Percentiles rank a stretch among this genome's conserved stretches.
Evolutionary conservation across 2,888 invertebrate genomes (phyloP).

Genomic region (Frankliniella fusca): DNA sequence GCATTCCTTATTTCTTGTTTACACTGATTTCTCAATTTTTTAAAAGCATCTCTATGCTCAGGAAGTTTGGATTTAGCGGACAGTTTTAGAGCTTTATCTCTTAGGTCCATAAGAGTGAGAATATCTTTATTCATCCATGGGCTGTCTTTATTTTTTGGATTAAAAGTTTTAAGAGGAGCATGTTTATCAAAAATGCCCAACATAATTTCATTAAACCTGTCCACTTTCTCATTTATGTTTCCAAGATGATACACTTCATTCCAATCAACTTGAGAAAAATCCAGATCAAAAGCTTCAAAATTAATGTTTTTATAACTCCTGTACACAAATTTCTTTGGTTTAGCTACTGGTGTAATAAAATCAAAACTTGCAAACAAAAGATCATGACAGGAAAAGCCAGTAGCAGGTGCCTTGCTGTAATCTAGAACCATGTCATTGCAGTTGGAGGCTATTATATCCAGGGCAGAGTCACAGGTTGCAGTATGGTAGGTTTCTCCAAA

Average conservation of each 20-base stretch:
- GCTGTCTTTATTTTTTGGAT: neutral
- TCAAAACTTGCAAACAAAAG: neutral
- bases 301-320: neutral
- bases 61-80: neutral
- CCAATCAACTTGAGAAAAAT: neutral
- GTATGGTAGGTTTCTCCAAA: neutral
- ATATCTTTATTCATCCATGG: constrained; percentile 2
- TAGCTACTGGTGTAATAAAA: neutral
- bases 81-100: neutral
- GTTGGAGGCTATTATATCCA: neutral
- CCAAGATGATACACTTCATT: neutral
- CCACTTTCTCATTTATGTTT: neutral
- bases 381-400: neutral
- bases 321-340: neutral
- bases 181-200: neutral
- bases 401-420: neutral
- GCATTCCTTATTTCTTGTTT: constrained; percentile 8
- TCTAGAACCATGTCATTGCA: neutral
- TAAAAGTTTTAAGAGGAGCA: neutral
- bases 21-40: neutral
- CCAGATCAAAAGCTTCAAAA: neutral
- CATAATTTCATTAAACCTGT: neutral
- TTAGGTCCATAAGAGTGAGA: neutral
- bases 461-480: neutral
- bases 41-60: neutral